Evolutionary conservation across 1,140 invertebrate genomes (phyloP).

Genomic region (Arctopsyche grandis): DNA sequence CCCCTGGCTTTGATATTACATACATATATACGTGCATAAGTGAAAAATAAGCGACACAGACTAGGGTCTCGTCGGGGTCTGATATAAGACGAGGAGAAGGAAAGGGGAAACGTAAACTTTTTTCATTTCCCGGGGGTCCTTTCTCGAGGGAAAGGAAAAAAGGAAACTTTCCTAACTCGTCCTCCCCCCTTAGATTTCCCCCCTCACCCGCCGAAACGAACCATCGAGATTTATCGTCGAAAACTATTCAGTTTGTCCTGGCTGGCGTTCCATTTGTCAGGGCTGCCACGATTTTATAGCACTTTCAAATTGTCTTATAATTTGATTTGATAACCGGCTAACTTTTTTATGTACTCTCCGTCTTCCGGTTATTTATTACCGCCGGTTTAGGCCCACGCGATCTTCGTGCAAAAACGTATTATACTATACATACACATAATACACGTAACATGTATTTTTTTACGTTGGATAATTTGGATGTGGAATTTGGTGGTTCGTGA

Average conservation of each 20-base stretch:
- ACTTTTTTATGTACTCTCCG: conserved; percentile 36
- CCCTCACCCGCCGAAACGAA: not conserved
- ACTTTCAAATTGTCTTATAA: conserved; percentile 44
- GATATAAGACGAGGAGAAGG: not conserved
- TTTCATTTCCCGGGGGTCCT: conserved; percentile 51
- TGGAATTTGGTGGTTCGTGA: too few species aligned
- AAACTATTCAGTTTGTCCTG: conserved; percentile 40
- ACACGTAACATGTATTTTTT: too few species aligned
- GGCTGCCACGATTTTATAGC: conserved; percentile 29
- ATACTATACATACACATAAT: not conserved
- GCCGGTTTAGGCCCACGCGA: not conserved
- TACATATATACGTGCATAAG: too few species aligned
- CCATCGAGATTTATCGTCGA: conserved; percentile 36
- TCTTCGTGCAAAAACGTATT: not conserved
- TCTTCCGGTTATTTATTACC: conserved; percentile 11
- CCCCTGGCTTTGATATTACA: too few species aligned
- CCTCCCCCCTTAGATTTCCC: too few species aligned
- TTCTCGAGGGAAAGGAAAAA: conserved; percentile 15
- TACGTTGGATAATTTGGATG: too few species aligned
- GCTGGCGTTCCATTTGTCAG: conserved; percentile 33
- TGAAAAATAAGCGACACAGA: not conserved
- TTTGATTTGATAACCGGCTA: conserved; percentile 40
- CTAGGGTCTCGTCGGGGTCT: not conserved
- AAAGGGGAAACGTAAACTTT: conserved; percentile 45
- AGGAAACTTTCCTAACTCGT: too few species aligned